These are phyloP conservation scores for Holotrichia oblita DNA, from an alignment of 1,140 invertebrate genomes.

Conservation along the genomic window DNA sequence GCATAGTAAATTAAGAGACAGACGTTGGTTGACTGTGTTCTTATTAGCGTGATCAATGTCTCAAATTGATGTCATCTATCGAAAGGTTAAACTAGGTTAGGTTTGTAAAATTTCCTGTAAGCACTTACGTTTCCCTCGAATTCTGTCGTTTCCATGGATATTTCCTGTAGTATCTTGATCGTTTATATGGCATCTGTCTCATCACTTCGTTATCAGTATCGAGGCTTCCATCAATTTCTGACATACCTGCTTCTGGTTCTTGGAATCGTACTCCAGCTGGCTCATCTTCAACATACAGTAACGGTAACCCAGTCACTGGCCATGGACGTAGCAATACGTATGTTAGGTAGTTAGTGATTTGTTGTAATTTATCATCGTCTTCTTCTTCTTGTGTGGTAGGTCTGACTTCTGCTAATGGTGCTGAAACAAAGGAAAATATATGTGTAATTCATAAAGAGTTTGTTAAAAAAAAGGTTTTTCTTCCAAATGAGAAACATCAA, in stretches of 20 bases:
- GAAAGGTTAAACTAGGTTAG: too few species aligned
- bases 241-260: conserved; percentile 44
- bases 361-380: conserved; percentile 47
- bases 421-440: conserved; percentile 24
- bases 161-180: conserved; percentile 68
- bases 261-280: conserved; percentile 42
- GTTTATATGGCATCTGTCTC: conserved; percentile 57
- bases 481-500: too few species aligned
- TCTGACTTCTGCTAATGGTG: neutral
- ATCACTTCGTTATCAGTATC: conserved; percentile 32
- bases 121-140: conserved; percentile 54
- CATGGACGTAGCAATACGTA: conserved; percentile 53
- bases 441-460: too few species aligned
- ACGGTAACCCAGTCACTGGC: conserved; percentile 56
- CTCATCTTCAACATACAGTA: conserved; percentile 63
- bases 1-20: too few species aligned
- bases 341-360: conserved; percentile 48
- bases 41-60: too few species aligned
- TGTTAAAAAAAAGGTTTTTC: too few species aligned
- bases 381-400: conserved; percentile 5
- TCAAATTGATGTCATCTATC: too few species aligned
- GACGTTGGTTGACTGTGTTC: too few species aligned
- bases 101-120: too few species aligned
- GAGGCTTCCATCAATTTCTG: conserved; percentile 41
- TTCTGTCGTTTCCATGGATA: conserved; percentile 71